Conservation (phyloP, 2,888 invertebrate genomes). For the Melanostoma scalare region DNA sequence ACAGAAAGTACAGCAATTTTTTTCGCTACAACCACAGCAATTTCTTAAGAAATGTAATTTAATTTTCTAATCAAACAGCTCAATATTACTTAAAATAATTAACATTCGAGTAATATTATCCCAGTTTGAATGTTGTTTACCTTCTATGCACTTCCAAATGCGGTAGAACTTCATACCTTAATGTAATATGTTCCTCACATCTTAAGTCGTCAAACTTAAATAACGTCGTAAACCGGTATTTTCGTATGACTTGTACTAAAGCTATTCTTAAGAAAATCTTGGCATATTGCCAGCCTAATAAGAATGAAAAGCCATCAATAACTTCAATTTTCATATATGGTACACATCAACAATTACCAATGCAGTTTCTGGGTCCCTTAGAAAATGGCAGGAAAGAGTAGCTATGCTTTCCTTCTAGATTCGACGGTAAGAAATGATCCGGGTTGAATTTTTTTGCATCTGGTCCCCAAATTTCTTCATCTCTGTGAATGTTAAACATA, state of each 20-base stretch:
- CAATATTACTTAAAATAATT: no score
- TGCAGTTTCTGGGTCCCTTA: slow-evolving; percentile 79
- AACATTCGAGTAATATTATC: no score
- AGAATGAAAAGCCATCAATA: neutral
- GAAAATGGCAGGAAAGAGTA: slow-evolving; percentile 80
- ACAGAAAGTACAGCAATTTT: no score
- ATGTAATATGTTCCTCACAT: slow-evolving; percentile 77
- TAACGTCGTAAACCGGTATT: slow-evolving; percentile 77
- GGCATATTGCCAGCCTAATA: slow-evolving; percentile 78
- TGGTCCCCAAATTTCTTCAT: slow-evolving; percentile 78
- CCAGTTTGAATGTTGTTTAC: neutral
- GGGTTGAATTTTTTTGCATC: slow-evolving; percentile 79
- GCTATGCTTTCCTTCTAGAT: slow-evolving; percentile 77
- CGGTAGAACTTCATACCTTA: slow-evolving; percentile 76
- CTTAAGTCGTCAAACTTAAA: slow-evolving; percentile 77
- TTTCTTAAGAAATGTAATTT: no score
- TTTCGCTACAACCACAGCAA: no score
- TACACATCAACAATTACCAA: slow-evolving; percentile 73
- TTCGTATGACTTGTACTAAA: slow-evolving; percentile 77
- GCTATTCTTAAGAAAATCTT: slow-evolving; percentile 77
- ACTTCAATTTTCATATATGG: neutral
- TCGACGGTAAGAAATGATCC: slow-evolving; percentile 78
- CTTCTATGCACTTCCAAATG: slow-evolving; percentile 74
- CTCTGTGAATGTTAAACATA: slow-evolving; percentile 79
- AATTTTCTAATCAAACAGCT: no score